Percentiles rank a stretch among this genome's conserved stretches.
Conservation (phyloP, 2,113 vertebrate species). For the Aegypius monachus region DNA sequence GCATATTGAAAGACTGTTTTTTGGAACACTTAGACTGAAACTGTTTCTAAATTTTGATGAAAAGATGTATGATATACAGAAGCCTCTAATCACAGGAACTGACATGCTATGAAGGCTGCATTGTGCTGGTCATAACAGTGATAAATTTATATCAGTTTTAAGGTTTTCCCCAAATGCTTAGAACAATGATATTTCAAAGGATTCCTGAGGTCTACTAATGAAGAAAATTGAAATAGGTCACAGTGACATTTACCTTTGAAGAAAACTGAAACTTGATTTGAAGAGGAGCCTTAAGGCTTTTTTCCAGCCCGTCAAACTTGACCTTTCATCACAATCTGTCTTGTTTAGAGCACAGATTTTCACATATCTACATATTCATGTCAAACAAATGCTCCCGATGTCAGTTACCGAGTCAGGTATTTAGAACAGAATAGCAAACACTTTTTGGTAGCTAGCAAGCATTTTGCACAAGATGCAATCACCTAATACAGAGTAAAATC, state of each 20-base stretch:
- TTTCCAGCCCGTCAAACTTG: neutral
- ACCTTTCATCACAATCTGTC: neutral
- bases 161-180: neutral
- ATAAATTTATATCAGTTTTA: neutral
- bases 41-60: neutral
- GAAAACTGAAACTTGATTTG: conserved; percentile 21
- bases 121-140: neutral
- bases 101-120: neutral
- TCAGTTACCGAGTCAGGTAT: neutral
- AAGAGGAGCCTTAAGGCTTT: neutral
- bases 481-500: neutral
- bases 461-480: neutral
- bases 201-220: neutral
- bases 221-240: conserved; percentile 11
- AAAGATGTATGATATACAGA: neutral
- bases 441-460: neutral
- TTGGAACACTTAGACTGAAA: neutral
- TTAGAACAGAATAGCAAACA: neutral
- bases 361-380: neutral
- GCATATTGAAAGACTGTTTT: neutral
- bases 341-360: neutral
- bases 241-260: conserved; percentile 19
- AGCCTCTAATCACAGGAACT: neutral
- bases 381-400: neutral
- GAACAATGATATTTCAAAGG: neutral